Percentiles rank a stretch among this genome's conserved stretches.
phyloP scores from a whole-genome alignment of 2,888 invertebrate genomes.

The Stenolophus ochropezus region DNA sequence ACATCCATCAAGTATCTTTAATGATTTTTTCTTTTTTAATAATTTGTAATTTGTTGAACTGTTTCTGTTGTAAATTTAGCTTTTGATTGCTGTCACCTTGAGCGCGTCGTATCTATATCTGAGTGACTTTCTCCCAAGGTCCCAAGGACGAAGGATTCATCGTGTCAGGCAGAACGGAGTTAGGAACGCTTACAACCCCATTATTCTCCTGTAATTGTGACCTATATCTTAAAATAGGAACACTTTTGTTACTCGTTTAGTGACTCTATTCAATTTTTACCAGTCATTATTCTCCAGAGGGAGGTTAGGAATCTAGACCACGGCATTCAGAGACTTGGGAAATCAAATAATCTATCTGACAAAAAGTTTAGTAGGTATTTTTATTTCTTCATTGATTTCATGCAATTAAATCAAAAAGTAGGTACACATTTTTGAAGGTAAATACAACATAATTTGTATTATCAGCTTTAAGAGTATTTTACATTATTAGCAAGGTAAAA shows the following conservation, averaged over 20 bases:
- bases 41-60: not conserved
- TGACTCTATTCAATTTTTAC: slow-evolving; percentile 9
- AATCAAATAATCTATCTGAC: not conserved
- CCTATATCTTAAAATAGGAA: slow-evolving; percentile 22
- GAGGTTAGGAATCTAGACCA: not conserved
- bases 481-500: too few species aligned
- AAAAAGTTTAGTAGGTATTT: too few species aligned
- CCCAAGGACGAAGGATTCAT: not conserved
- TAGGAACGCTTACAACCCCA: not conserved
- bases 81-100: not conserved
- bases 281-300: not conserved
- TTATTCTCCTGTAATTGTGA: slow-evolving; percentile 24
- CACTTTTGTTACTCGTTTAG: slow-evolving; percentile 8
- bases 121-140: slow-evolving; percentile 5
- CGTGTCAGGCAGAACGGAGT: not conserved
- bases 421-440: too few species aligned
- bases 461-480: too few species aligned
- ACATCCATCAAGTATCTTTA: too few species aligned
- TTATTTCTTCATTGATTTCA: too few species aligned
- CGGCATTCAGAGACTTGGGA: not conserved
- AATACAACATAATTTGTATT: too few species aligned
- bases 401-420: too few species aligned
- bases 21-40: too few species aligned
- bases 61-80: not conserved
- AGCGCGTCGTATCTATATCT: not conserved